A percentile compares a stretch with the other conserved stretches of the same genome.
Conservation (phyloP, 1,140 invertebrate species). For the Sitophilus oryzae region DNA sequence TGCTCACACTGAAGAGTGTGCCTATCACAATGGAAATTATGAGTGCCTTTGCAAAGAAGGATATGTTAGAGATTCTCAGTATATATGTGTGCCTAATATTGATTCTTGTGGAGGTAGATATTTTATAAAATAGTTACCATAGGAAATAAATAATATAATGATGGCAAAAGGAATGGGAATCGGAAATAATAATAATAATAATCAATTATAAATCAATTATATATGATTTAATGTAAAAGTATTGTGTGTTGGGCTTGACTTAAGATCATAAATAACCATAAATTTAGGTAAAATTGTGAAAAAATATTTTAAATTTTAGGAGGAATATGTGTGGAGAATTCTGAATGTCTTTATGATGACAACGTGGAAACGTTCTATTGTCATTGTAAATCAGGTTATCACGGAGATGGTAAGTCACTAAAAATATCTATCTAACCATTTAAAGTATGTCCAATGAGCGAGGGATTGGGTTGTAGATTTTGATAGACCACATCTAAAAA, state of each 20-base stretch:
- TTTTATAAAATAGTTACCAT: no score
- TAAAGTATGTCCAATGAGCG: no score
- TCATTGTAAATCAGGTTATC: conserved; percentile 68
- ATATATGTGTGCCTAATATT: conserved; percentile 50
- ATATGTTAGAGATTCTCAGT: conserved; percentile 51
- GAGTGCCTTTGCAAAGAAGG: conserved; percentile 65
- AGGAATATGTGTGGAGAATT: conserved; percentile 54
- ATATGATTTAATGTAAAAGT: no score
- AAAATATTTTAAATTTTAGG: conserved; percentile 27
- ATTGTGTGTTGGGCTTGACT: no score
- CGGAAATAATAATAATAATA: background rate
- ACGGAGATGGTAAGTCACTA: conserved; percentile 64
- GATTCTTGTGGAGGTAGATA: conserved; percentile 47
- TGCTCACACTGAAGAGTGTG: conserved; percentile 69
- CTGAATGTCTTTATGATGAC: conserved; percentile 54
- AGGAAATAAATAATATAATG: no score
- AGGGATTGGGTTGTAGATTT: no score
- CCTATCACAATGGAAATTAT: conserved; percentile 44
- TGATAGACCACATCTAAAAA: no score
- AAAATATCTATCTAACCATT: no score
- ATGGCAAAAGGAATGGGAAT: no score
- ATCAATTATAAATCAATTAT: conserved; percentile 1
- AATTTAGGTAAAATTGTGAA: no score
- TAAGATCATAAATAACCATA: no score
- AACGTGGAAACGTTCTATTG: conserved; percentile 59